phyloP scores from a whole-genome alignment of 2,888 invertebrate genomes.

The Oscheius sp. region DNA sequence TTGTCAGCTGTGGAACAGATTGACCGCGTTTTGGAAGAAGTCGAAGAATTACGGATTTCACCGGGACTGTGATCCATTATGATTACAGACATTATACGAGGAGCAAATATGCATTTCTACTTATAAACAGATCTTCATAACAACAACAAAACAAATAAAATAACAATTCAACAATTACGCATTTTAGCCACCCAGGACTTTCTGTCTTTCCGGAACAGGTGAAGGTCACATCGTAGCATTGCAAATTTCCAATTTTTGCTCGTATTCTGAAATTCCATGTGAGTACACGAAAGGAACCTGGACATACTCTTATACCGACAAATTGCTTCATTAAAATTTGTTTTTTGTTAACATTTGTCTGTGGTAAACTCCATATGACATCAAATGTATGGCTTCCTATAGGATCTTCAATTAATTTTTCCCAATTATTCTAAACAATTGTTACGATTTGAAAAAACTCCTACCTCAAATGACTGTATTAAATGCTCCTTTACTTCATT shows the following conservation, averaged over 20 bases:
- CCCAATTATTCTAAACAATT: slow-evolving; percentile 40
- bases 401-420: slow-evolving; percentile 42
- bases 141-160: slow-evolving; percentile 10
- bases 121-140: background rate
- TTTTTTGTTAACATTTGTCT: slow-evolving; percentile 47
- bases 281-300: background rate
- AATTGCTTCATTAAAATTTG: slow-evolving; percentile 53
- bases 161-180: background rate
- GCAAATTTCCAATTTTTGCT: slow-evolving; percentile 56
- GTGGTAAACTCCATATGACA: slow-evolving; percentile 44
- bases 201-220: slow-evolving; percentile 49
- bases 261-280: slow-evolving; percentile 41
- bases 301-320: slow-evolving; percentile 49
- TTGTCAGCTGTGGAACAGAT: slow-evolving; percentile 62
- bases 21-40: slow-evolving; percentile 61
- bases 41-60: slow-evolving; percentile 20
- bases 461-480: slow-evolving; percentile 44
- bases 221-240: slow-evolving; percentile 51
- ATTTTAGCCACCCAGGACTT: slow-evolving; percentile 46
- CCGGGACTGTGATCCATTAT: slow-evolving; percentile 21
- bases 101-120: background rate
- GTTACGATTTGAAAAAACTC: background rate
- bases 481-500: slow-evolving; percentile 43
- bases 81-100: no score
- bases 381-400: slow-evolving; percentile 53